These are phyloP conservation scores for Selenia dentaria DNA, from an alignment of 2,888 invertebrate genomes.

Conservation along the genomic window DNA sequence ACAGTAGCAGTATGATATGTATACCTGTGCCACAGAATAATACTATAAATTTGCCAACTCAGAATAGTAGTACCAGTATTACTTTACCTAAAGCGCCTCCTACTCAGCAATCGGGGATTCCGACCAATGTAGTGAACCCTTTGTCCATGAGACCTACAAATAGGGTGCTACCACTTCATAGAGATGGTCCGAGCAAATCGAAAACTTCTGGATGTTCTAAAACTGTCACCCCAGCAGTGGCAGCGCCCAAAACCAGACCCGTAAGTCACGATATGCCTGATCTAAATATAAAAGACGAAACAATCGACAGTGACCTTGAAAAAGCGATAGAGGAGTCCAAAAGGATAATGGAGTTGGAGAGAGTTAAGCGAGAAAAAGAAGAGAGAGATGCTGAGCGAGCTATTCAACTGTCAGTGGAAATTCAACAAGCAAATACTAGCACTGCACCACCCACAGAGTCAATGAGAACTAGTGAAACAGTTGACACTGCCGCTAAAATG, in stretches of 20 bases:
- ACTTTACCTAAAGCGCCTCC: conserved; percentile 85
- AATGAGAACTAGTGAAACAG: conserved; percentile 40
- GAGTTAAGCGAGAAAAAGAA: conserved; percentile 73
- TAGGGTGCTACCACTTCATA: conserved; percentile 91
- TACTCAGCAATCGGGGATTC: conserved; percentile 86
- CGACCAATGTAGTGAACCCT: conserved; percentile 89
- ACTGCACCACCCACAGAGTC: conserved; percentile 44
- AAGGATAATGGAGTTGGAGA: conserved; percentile 77
- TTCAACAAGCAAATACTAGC: conserved; percentile 64
- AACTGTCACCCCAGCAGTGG: conserved; percentile 50
- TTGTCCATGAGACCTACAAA: conserved; percentile 90
- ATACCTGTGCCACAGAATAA: conserved; percentile 70
- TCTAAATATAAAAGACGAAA: conserved; percentile 79
- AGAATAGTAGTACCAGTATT: conserved; percentile 83
- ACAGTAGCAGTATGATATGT: conserved; percentile 67
- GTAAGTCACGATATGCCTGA: conserved; percentile 81
- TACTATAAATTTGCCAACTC: conserved; percentile 77
- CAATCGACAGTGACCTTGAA: conserved; percentile 78
- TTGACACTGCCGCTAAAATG: conserved; percentile 53
- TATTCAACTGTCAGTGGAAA: conserved; percentile 63
- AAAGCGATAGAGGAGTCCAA: conserved; percentile 81
- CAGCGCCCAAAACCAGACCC: conserved; percentile 62
- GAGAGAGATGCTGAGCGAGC: conserved; percentile 69
- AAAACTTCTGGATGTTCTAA: conserved; percentile 61
- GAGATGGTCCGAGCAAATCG: conserved; percentile 84